phyloP scores from a whole-genome alignment of 1,140 invertebrate species.

The Drosophila chauvacae region DNA sequence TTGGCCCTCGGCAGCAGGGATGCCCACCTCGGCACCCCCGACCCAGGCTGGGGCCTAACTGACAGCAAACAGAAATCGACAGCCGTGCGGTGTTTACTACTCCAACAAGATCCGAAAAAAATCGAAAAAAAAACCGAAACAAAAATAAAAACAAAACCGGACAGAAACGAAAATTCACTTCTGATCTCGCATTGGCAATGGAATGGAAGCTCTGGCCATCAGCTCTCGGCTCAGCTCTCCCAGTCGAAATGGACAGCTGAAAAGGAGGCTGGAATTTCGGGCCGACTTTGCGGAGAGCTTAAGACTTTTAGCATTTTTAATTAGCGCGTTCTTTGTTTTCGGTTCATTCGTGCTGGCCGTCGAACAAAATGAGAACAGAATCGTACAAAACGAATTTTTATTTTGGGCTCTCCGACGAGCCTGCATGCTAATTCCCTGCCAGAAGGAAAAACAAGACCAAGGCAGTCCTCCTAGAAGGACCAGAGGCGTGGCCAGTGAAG shows the following conservation, averaged over 20 bases:
- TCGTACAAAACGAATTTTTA: conserved; percentile 50
- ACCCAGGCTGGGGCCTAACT: conserved; percentile 36
- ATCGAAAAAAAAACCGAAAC: conserved; percentile 17
- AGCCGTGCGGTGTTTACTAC: conserved; percentile 75
- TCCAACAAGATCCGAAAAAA: conserved; percentile 66
- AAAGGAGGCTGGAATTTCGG: conserved; percentile 78
- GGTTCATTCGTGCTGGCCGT: conserved; percentile 63
- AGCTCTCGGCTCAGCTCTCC: conserved; percentile 26
- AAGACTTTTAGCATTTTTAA: conserved; percentile 83
- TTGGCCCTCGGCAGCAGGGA: conserved; percentile 49
- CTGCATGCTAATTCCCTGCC: conserved; percentile 47
- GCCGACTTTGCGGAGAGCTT: conserved; percentile 59
- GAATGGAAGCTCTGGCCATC: conserved; percentile 53
- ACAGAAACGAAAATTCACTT: conserved; percentile 45
- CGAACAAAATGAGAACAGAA: conserved; percentile 52
- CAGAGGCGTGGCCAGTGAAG: conserved; percentile 23
- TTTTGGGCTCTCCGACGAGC: conserved; percentile 27
- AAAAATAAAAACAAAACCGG: conserved; percentile 39
- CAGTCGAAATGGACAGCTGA: conserved; percentile 75
- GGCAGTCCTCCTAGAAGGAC: conserved; percentile 3
- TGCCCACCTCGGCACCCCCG: conserved; percentile 2
- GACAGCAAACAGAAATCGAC: conserved; percentile 79
- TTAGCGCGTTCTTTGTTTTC: conserved; percentile 83
- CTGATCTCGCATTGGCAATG: conserved; percentile 73
- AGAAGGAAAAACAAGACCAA: conserved; percentile 1